phyloP scores from a whole-genome alignment of 1,140 invertebrate genomes.

The Drosophila paulistorum region DNA sequence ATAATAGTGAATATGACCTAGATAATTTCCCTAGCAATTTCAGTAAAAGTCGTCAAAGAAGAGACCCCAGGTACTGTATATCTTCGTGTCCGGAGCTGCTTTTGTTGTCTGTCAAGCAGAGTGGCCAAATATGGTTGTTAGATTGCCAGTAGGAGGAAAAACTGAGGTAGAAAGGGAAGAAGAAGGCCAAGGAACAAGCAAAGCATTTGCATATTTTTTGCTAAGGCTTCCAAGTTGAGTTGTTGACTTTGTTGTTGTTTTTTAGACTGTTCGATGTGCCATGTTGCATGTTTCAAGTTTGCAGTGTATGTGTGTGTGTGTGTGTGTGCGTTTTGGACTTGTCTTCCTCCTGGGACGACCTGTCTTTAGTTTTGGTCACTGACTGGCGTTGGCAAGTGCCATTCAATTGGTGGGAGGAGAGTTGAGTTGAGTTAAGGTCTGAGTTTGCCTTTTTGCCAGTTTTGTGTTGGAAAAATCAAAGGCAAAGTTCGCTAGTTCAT shows the following conservation, averaged over 20 bases:
- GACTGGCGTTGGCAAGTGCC: slow-evolving; percentile 26
- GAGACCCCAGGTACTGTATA: slow-evolving; percentile 40
- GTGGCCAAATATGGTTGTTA: slow-evolving; percentile 81
- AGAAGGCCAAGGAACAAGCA: slow-evolving; percentile 30
- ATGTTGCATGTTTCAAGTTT: neutral
- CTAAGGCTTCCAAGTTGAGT: slow-evolving; percentile 8
- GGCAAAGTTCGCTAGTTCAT: slow-evolving; percentile 76
- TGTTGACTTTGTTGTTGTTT: slow-evolving; percentile 24
- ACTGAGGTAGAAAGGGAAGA: slow-evolving; percentile 39
- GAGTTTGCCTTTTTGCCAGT: slow-evolving; percentile 53
- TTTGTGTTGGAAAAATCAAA: slow-evolving; percentile 62
- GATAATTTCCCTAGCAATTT: slow-evolving; percentile 31
- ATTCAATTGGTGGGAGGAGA: slow-evolving; percentile 21
- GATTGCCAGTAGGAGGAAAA: slow-evolving; percentile 51
- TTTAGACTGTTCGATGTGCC: slow-evolving; percentile 5
- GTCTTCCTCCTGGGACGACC: slow-evolving; percentile 66
- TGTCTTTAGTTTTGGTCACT: slow-evolving; percentile 67
- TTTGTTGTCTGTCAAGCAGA: slow-evolving; percentile 77
- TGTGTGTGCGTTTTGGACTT: slow-evolving; percentile 44
- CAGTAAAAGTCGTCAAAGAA: slow-evolving; percentile 40
- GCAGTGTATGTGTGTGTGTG: neutral
- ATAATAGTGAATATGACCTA: neutral
- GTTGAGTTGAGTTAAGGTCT: slow-evolving; percentile 36
- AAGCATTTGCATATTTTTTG: slow-evolving; percentile 72
- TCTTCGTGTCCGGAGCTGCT: slow-evolving; percentile 42